Conservation (phyloP, 2,113 vertebrate species). For the Tragelaphus buxtoni region DNA sequence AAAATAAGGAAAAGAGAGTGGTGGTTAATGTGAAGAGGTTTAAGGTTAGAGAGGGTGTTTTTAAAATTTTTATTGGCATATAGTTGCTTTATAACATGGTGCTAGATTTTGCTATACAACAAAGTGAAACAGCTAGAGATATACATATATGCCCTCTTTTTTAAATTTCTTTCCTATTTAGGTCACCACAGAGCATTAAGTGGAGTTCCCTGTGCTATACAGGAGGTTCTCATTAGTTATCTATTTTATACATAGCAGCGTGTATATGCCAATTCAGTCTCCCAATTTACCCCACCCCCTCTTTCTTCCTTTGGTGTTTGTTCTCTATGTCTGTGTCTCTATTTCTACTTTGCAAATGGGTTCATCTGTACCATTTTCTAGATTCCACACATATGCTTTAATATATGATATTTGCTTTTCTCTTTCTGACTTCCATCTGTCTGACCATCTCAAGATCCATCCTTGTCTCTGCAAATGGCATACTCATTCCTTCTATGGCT, state of each 20-base stretch:
- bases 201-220: neutral
- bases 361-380: neutral
- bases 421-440: neutral
- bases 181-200: neutral
- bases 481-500: neutral
- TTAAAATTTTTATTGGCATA: neutral
- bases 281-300: neutral
- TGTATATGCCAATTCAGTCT: neutral
- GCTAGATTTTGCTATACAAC: neutral
- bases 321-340: neutral
- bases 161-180: neutral
- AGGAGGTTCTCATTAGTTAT: neutral
- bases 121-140: neutral
- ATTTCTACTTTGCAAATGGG: neutral
- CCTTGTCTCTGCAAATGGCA: neutral
- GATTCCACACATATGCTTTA: neutral
- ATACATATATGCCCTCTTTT: neutral
- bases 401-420: neutral
- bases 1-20: neutral
- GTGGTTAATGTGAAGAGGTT: neutral
- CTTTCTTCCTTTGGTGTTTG: neutral
- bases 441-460: neutral
- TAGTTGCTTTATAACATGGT: neutral
- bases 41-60: neutral
- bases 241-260: neutral